Conservation (phyloP, 2,888 invertebrate genomes). For the Drosophila nr. perissopoda region DNA sequence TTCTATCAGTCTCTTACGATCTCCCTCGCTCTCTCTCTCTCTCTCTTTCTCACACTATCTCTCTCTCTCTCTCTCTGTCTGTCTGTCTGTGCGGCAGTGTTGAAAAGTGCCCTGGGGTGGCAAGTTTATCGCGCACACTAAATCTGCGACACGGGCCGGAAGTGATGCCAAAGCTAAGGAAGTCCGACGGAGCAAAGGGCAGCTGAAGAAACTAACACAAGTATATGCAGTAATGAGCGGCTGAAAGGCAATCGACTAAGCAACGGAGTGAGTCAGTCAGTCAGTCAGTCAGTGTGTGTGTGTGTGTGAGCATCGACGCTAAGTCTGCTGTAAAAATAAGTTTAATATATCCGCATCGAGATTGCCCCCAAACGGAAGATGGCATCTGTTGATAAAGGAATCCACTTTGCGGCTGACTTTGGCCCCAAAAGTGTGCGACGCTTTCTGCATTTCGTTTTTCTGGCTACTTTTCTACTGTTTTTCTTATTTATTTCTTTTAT, state of each 20-base stretch:
- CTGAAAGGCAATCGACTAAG: constrained; percentile 29
- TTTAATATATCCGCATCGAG: constrained; percentile 79
- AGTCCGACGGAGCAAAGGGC: constrained; percentile 23
- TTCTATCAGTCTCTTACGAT: constrained; percentile 5
- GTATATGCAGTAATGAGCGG: constrained; percentile 48
- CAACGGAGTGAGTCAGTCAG: not conserved
- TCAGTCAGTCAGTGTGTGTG: not conserved
- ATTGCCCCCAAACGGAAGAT: constrained; percentile 52
- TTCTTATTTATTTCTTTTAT: constrained; percentile 11
- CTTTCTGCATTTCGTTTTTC: constrained; percentile 24
- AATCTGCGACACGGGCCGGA: constrained; percentile 65
- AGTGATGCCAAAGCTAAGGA: constrained; percentile 42
- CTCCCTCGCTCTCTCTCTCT: not conserved
- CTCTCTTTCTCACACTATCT: not conserved
- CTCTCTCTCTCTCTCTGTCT: not conserved
- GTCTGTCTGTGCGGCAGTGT: constrained; percentile 43
- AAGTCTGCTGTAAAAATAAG: constrained; percentile 68
- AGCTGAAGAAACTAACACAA: constrained; percentile 52
- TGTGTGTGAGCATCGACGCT: constrained; percentile 18
- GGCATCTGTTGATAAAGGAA: constrained; percentile 61
- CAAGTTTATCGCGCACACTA: constrained; percentile 69
- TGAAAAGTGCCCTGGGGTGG: constrained; percentile 58
- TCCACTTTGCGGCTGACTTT: constrained; percentile 67
- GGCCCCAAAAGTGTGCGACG: constrained; percentile 56
- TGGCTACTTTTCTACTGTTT: not conserved